phyloP scores from a whole-genome alignment of 2,888 invertebrate genomes.

The Ashinkailepas kermadecensis region DNA sequence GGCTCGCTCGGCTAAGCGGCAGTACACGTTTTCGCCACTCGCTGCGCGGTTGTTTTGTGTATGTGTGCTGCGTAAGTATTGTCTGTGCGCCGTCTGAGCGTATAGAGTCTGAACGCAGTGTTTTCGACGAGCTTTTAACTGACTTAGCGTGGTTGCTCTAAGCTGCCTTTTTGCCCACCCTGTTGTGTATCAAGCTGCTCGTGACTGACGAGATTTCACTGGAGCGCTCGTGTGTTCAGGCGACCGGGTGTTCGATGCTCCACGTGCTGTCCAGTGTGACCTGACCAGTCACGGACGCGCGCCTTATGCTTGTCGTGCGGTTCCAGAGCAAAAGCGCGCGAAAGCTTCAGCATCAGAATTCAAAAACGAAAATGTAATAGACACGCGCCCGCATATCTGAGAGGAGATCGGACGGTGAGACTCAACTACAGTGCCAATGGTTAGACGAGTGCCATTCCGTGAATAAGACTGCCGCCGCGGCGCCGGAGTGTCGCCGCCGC shows the following conservation, averaged over 20 bases:
- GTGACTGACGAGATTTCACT: not conserved
- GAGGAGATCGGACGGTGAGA: not conserved
- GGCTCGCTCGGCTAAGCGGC: too few relatives aligned
- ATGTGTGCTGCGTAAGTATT: too few relatives aligned
- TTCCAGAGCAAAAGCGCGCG: not conserved
- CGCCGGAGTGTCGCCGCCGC: not conserved
- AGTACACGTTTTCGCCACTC: too few relatives aligned
- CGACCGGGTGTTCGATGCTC: too few relatives aligned
- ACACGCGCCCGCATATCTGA: not conserved
- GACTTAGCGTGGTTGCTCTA: too few relatives aligned
- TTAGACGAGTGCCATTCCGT: not conserved
- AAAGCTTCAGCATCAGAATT: constrained; percentile 12
- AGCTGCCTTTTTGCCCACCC: not conserved
- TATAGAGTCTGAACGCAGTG: too few relatives aligned
- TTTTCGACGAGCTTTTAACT: too few relatives aligned
- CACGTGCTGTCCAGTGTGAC: too few relatives aligned
- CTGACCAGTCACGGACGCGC: not conserved
- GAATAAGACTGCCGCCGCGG: not conserved
- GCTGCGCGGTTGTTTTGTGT: too few relatives aligned
- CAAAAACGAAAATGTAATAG: constrained; percentile 10
- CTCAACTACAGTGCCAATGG: constrained; percentile 3
- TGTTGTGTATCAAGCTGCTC: not conserved
- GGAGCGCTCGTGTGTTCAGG: too few relatives aligned
- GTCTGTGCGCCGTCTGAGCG: too few relatives aligned
- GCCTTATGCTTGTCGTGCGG: not conserved